Base-by-base conservation (phyloP, 1,140 invertebrate species). In the Meloidogyne chitwoodi region DNA sequence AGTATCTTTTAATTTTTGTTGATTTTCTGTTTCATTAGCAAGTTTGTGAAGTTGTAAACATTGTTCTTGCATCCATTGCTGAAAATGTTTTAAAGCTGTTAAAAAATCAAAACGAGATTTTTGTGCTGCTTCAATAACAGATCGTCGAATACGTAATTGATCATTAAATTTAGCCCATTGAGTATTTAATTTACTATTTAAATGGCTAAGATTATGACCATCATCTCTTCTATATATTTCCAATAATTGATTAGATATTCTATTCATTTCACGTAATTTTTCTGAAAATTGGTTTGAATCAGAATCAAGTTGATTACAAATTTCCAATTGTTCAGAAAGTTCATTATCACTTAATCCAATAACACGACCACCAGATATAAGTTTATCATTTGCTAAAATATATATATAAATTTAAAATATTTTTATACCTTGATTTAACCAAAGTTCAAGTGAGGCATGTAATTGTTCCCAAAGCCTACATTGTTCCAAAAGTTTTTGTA, bases 121-220 rank as follows among this genome's bases (percentile, higher is more conserved):
- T 26, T 86, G 74, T 4, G 81, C 71, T 8, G 84, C 84, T 76
- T 86, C 84, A 1, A 86, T 38, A 8, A 87, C 76, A 22, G 76
- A 74, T 16, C 75, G 56, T 24, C 76, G 72, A 66, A 77, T 77
- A 19, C 76, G 74, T 31, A 77, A 31, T 64, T 41, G 44, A 69
- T 85, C 84, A 69, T 85, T 85, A 56, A 87, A 85, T 74, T 85
- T 86, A 8, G 84, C 81, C 84, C 85, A 85, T 24, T 76, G 72
- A 56, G 81, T 84, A 74, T 85, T 87, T 24, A 87, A 41, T 67
- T 78, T 79, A 67, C 80, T 82, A 4, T 81, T 77, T 41, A 77
- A 48, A 77, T 87, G 85, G 14, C 82, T 84, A 34, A 85, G 69
- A 56, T 79, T 84, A 67, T 86, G 85, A 0, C 81, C 80, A 34